A percentile compares a stretch with the other conserved stretches of the same genome.
phyloP scores from a whole-genome alignment of 1,140 invertebrate genomes.

The Dolichoris vasculosae region DNA sequence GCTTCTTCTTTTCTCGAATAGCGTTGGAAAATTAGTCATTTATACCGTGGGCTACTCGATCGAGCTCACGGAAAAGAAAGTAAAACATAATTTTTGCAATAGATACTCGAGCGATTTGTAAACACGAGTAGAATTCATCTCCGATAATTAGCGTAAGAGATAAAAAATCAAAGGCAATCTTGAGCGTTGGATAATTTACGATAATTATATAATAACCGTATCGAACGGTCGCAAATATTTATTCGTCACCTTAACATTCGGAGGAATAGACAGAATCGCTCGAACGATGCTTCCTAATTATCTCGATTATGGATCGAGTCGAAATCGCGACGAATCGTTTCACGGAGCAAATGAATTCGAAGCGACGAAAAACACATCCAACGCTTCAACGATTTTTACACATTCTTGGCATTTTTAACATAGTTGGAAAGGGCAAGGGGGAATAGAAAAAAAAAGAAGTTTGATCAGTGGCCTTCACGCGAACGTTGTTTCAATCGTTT shows the following conservation, averaged over 20 bases:
- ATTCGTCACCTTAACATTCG: no score
- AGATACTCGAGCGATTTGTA: not conserved
- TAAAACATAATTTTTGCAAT: not conserved
- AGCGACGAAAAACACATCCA: not conserved
- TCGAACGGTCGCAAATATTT: not conserved
- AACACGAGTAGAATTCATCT: not conserved
- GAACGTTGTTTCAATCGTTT: slow-evolving; percentile 42
- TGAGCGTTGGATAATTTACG: no score
- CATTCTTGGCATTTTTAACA: not conserved
- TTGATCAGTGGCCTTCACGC: slow-evolving; percentile 42
- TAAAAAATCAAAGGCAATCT: not conserved
- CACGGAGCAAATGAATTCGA: not conserved
- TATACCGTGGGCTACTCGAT: not conserved
- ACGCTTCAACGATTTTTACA: slow-evolving; percentile 2
- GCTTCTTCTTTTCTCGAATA: not conserved
- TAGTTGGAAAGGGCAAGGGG: no score
- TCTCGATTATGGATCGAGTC: no score
- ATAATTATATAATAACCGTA: not conserved
- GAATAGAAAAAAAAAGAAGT: slow-evolving; percentile 11
- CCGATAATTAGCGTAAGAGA: not conserved
- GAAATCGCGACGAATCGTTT: not conserved
- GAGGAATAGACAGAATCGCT: no score
- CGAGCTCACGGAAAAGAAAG: not conserved
- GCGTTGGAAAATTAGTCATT: not conserved
- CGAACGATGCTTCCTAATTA: no score